Evolutionary conservation across 2,113 vertebrate species (phyloP).

Genomic region (Platichthys flesus): DNA sequence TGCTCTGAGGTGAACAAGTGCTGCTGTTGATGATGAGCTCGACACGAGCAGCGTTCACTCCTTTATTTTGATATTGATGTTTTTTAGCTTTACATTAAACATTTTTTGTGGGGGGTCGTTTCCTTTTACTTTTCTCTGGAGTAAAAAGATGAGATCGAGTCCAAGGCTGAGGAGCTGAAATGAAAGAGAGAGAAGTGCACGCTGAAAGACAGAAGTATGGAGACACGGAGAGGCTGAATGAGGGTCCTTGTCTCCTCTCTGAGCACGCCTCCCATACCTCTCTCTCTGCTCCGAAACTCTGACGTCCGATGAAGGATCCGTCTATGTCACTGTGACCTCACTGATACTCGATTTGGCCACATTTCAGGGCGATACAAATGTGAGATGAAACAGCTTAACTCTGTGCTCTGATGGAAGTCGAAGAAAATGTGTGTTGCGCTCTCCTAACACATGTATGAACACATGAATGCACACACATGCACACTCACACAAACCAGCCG

Average conservation of each 20-base stretch:
- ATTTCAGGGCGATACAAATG: constrained; percentile 6
- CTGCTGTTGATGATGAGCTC: constrained; percentile 7
- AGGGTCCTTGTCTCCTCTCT: constrained; percentile 69
- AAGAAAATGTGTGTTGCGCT: constrained; percentile 15
- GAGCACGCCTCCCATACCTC: constrained; percentile 33
- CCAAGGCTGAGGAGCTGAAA: not conserved
- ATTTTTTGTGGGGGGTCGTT: not conserved
- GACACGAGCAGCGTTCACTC: constrained; percentile 4
- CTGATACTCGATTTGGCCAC: constrained; percentile 59
- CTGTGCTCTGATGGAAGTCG: not conserved
- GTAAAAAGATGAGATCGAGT: not conserved
- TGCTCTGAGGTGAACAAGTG: constrained; percentile 52
- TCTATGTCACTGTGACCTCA: constrained; percentile 71
- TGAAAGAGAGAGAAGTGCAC: constrained; percentile 60
- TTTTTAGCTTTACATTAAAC: not conserved
- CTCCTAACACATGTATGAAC: constrained; percentile 10
- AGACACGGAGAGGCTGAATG: constrained; percentile 63
- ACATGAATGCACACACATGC: constrained; percentile 36
- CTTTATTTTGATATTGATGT: constrained; percentile 9
- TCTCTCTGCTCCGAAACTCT: constrained; percentile 67
- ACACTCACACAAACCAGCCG: constrained; percentile 14
- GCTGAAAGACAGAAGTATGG: constrained; percentile 67
- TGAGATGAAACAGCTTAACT: constrained; percentile 6
- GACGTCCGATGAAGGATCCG: constrained; percentile 57
- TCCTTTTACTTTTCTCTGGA: constrained; percentile 6